Base-by-base conservation (phyloP, 2,113 vertebrate species). In the Varanus komodoensis region DNA sequence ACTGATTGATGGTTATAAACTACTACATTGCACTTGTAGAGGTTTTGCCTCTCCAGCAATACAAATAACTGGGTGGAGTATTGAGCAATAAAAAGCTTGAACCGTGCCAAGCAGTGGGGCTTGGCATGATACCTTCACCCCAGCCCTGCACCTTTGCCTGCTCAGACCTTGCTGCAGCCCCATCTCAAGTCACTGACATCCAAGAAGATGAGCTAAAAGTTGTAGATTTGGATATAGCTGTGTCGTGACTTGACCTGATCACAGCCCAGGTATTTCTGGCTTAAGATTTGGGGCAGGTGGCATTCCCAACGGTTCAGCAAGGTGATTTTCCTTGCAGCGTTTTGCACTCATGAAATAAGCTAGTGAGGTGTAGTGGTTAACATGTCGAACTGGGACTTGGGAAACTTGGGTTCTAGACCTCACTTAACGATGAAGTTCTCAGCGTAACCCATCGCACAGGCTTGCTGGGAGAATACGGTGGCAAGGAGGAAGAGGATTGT, bases 321-420 rank as follows among this genome's bases (percentile, higher is more conserved):
- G 23, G 44, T 50, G 38, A 79, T 50, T 25, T 79, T 79, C 44
- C 21, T 34, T n/a, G 21, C 6, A 34, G 15, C 6, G 74, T 44
- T 48, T 81, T 91, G 86, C 67, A 90, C 80, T 75, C 52, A 9
- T n/a, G 57, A 84, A 48, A 29, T 71, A 15, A 44, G 38, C 38
- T 44, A 44, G 38, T 44, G 38, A 44, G 38, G 38, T 44, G 38
- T 44, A 44, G 38, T 44, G 38, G 38, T 44, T 44, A 44, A 44
- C 38, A 44, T 44, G 38, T 44, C 38, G 38, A 44, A 44, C 38
- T 44, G 38, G 38, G 38, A 44, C 38, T 44, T 44, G 38, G 38
- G 38, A 44, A 44, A 44, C 38, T 44, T 44, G 38, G 38, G 38
- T 44, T 44, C 38, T 44, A 44, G 38, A 44, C 38, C 38, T 44